These are phyloP conservation scores for Mionectes macconnelli DNA, from an alignment of 2,113 vertebrate genomes.

Conservation along the genomic window DNA sequence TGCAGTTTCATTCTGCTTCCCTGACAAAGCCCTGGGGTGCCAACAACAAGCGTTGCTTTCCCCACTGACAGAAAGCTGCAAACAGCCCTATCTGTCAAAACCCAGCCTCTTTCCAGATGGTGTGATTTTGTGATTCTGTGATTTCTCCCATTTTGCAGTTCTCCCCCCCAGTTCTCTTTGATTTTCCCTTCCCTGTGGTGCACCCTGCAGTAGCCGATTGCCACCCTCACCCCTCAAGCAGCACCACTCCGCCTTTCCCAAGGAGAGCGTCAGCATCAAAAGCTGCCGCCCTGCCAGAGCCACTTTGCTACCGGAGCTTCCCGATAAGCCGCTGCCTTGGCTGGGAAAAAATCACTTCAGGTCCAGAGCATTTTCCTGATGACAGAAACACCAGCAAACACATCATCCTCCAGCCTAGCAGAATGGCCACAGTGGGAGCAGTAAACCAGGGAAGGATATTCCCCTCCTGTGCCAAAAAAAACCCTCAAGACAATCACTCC, in stretches of 20 bases:
- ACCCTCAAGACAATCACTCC: rapidly evolving
- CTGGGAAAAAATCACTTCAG: neutral
- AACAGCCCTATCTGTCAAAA: neutral
- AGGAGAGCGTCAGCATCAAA: neutral
- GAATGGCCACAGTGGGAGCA: neutral
- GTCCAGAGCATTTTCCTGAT: neutral
- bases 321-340: neutral
- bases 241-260: neutral
- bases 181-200: neutral
- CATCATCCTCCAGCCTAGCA: neutral
- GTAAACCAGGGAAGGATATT: neutral
- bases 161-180: rapidly evolving
- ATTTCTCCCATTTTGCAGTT: neutral
- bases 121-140: neutral
- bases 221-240: neutral
- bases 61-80: too few relatives aligned
- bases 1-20: rapidly evolving
- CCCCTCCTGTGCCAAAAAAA: neutral
- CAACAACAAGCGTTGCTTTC: neutral
- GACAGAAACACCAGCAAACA: neutral
- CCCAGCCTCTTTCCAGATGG: neutral
- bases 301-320: rapidly evolving
- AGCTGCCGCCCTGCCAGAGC: rapidly evolving
- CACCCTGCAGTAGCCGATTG: neutral
- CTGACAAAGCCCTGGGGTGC: neutral